phyloP scores from a whole-genome alignment of 64 coral and sea anemone species.

The Pocillopora verrucosa region DNA sequence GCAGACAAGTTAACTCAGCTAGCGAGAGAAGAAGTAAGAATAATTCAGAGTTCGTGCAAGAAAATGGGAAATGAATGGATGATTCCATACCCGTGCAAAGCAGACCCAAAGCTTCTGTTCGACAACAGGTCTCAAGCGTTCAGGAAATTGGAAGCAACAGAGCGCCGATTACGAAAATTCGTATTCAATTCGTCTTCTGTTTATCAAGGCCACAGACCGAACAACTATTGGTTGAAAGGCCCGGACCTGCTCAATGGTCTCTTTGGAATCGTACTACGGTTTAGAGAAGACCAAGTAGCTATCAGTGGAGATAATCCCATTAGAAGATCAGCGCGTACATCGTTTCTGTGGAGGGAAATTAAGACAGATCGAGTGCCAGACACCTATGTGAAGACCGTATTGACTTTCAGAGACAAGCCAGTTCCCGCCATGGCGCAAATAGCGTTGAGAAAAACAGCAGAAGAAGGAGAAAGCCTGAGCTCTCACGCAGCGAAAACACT shows the following conservation, averaged over 20 bases:
- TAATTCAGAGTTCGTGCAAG: slow-evolving; percentile 31
- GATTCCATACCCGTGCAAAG: slow-evolving; percentile 51
- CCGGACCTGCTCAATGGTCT: slow-evolving; percentile 57
- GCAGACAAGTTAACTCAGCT: slow-evolving; percentile 9
- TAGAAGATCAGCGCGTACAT: slow-evolving; percentile 34
- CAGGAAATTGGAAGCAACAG: slow-evolving; percentile 42
- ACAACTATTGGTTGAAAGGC: slow-evolving; percentile 70
- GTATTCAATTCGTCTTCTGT: slow-evolving; percentile 62
- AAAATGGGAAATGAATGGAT: slow-evolving; percentile 47
- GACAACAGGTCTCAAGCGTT: slow-evolving; percentile 41
- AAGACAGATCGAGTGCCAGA: not conserved
- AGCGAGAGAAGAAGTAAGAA: slow-evolving; percentile 13
- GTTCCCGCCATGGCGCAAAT: not conserved
- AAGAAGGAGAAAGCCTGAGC: not conserved
- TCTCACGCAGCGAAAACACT: not conserved
- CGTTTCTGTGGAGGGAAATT: slow-evolving; percentile 19
- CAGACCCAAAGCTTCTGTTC: slow-evolving; percentile 38
- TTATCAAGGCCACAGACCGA: slow-evolving; percentile 28
- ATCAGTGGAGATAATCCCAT: slow-evolving; percentile 7
- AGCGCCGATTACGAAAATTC: not conserved
- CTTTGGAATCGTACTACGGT: slow-evolving; percentile 48
- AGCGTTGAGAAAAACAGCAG: not conserved
- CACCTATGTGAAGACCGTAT: slow-evolving; percentile 1
- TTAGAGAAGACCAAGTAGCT: slow-evolving; percentile 21
- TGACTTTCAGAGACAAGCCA: slow-evolving; percentile 7